phyloP scores from a whole-genome alignment of 2,888 invertebrate genomes.

The Tinea pellionella region DNA sequence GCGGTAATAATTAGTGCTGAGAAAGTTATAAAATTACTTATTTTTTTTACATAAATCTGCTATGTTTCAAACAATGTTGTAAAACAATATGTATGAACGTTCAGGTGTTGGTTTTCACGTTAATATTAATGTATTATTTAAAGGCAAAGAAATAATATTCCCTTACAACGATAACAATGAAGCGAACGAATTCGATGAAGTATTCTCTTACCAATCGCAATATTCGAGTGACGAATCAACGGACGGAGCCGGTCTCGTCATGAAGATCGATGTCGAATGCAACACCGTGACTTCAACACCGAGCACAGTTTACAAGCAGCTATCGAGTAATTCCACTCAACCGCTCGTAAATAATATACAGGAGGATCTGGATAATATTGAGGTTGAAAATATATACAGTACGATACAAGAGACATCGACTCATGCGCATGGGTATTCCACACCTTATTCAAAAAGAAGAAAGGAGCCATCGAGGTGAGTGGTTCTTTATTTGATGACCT shows the following conservation, averaged over 20 bases:
- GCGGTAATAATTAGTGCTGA: no score
- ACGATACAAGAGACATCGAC: conserved; percentile 25
- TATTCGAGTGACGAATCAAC: conserved; percentile 36
- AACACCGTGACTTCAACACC: conserved; percentile 27
- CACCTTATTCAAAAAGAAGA: conserved; percentile 41
- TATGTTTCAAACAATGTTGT: no score
- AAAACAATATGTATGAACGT: no score
- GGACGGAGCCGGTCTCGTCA: conserved; percentile 33
- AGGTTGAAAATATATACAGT: conserved; percentile 34
- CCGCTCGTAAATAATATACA: conserved; percentile 33
- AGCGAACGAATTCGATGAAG: not conserved
- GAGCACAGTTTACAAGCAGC: conserved; percentile 28
- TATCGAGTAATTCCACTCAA: conserved; percentile 40
- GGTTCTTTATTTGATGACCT: not conserved
- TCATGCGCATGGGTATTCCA: conserved; percentile 34
- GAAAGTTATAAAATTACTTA: no score
- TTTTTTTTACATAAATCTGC: no score
- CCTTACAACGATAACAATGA: conserved; percentile 13
- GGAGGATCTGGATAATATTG: conserved; percentile 44
- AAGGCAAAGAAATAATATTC: conserved; percentile 26
- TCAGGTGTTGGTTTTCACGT: no score
- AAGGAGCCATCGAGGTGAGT: not conserved
- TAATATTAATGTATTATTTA: not conserved
- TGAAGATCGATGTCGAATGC: conserved; percentile 50
- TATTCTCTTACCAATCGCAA: not conserved